phyloP scores from a whole-genome alignment of 2,797 vertebrate species.

The Tenualosa ilisha region DNA sequence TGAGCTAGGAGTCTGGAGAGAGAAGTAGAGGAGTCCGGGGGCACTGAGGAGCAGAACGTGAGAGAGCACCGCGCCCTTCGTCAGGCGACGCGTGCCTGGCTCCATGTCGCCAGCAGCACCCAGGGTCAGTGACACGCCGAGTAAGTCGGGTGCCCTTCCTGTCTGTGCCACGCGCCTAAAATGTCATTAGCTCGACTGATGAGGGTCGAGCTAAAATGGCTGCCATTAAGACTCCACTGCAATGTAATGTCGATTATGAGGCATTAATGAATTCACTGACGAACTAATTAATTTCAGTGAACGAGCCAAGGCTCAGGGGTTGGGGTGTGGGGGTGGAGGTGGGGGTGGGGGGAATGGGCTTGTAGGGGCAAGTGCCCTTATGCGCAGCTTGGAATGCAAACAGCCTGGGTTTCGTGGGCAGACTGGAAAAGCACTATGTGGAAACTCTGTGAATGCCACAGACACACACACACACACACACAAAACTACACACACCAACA shows the following conservation, averaged over 20 bases:
- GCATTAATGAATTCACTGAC: conserved; percentile 18
- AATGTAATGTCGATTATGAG: conserved; percentile 22
- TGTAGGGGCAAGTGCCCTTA: background rate
- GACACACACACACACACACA: background rate
- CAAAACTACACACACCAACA: background rate
- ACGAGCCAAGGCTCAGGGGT: background rate
- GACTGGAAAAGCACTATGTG: background rate
- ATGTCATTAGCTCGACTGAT: conserved; percentile 40
- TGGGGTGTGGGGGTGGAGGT: background rate
- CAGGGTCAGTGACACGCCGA: background rate
- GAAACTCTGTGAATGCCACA: background rate
- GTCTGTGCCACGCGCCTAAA: conserved; percentile 24
- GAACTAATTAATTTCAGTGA: conserved; percentile 21
- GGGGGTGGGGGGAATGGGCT: background rate
- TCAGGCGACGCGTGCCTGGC: background rate
- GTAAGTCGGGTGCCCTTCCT: background rate
- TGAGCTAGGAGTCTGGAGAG: background rate
- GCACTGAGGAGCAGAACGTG: background rate
- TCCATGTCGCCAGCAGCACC: background rate
- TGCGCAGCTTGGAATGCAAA: background rate
- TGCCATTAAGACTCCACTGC: background rate
- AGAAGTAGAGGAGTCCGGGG: too few species aligned
- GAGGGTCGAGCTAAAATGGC: conserved; percentile 40
- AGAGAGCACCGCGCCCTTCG: background rate
- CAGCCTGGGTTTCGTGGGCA: background rate